Conservation (phyloP, 2,888 invertebrate species). For the Mystacides longicornis region DNA sequence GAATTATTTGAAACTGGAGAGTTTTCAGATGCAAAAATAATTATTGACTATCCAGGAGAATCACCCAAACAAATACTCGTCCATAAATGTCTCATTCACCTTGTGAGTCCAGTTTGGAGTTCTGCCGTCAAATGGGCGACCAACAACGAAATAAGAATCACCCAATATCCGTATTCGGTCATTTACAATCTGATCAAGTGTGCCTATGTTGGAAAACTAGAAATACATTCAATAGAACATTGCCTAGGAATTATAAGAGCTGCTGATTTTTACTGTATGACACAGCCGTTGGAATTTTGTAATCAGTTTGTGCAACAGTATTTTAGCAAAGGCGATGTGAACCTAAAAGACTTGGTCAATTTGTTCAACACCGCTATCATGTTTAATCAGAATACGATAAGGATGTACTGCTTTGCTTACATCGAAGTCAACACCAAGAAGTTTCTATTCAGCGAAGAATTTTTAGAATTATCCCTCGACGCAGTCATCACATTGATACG, state of each 20-base stretch:
- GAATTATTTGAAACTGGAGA: constrained; percentile 7
- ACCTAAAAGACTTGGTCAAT: constrained; percentile 6
- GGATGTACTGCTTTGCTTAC: constrained; percentile 12
- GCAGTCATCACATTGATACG: constrained; percentile 9
- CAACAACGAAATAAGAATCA: constrained; percentile 4
- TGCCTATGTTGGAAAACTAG: constrained; percentile 10
- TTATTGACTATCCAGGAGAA: constrained; percentile 2
- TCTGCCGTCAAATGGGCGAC: constrained; percentile 12
- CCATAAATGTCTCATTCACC: constrained; percentile 14
- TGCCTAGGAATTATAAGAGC: constrained; percentile 14
- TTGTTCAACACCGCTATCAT: constrained; percentile 14
- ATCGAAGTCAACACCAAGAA: constrained; percentile 18
- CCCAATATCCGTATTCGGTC: constrained; percentile 9
- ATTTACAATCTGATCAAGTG: constrained; percentile 9
- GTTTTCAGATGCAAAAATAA: constrained; percentile 14
- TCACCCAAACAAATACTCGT: constrained; percentile 2
- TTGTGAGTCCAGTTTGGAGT: constrained; percentile 16
- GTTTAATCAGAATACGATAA: constrained; percentile 2
- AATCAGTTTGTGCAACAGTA: constrained; percentile 3
- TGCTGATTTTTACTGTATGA: constrained; percentile 17
- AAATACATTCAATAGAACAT: constrained; percentile 6
- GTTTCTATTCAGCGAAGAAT: constrained; percentile 13
- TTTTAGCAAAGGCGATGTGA: background rate
- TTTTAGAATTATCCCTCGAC: constrained; percentile 7
- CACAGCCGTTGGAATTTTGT: constrained; percentile 6